phyloP scores from a whole-genome alignment of 2,113 vertebrate genomes.

The Tetrao urogallus region DNA sequence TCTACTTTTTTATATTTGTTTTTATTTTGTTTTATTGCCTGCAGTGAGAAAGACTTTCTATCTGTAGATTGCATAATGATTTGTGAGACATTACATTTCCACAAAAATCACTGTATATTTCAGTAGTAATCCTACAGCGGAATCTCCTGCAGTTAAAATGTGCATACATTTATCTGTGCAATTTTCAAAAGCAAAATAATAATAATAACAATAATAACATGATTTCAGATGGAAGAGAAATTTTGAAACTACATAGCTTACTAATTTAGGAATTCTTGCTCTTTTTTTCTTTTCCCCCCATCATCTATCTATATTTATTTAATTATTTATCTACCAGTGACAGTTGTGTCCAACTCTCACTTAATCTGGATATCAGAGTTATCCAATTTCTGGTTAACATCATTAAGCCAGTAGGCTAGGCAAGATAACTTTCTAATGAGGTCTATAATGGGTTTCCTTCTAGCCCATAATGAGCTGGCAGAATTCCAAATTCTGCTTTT shows the following conservation, averaged over 20 bases:
- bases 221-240: background rate
- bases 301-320: background rate
- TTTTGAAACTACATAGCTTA: background rate
- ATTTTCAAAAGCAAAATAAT: background rate
- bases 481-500: background rate
- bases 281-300: background rate
- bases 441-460: background rate
- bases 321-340: background rate
- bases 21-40: conserved; percentile 30
- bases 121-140: background rate
- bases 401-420: background rate
- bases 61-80: background rate
- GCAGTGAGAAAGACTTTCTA: background rate
- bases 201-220: background rate
- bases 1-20: conserved; percentile 24
- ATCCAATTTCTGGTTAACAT: background rate
- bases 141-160: background rate
- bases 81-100: background rate
- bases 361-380: background rate
- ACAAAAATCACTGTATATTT: conserved; percentile 6
- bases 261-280: background rate
- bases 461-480: background rate
- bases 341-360: background rate
- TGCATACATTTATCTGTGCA: background rate
- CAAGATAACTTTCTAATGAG: background rate